A percentile compares a stretch with the other conserved stretches of the same genome.
Evolutionary conservation across 2,888 invertebrate genomes (phyloP).

Genomic region (Epinotia nisella): DNA sequence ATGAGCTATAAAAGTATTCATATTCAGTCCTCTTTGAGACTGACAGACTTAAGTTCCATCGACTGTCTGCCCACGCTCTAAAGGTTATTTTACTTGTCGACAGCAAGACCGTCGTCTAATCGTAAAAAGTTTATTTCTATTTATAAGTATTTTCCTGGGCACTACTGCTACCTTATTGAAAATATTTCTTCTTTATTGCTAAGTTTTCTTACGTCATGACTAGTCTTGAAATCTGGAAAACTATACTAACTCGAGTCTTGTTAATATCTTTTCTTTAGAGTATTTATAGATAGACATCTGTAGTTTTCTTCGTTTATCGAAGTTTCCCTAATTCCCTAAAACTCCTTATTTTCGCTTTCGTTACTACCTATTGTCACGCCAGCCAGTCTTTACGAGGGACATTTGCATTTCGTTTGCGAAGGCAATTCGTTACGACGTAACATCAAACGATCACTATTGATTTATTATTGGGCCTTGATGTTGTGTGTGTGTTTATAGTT

Average conservation of each 20-base stretch:
- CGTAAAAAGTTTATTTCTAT: background rate
- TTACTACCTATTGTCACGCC: constrained; percentile 18
- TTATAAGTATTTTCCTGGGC: background rate
- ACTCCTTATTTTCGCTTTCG: constrained; percentile 14
- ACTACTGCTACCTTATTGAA: background rate
- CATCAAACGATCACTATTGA: constrained; percentile 24
- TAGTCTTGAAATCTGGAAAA: background rate
- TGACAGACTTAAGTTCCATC: constrained; percentile 3
- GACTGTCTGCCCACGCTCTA: constrained; percentile 1
- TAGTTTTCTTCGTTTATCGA: background rate
- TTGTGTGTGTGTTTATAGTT: background rate
- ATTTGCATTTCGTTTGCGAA: constrained; percentile 24
- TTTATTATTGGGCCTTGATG: constrained; percentile 21
- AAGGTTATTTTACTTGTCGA: constrained; percentile 2
- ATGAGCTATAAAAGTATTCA: constrained; percentile 1
- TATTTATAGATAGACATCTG: background rate
- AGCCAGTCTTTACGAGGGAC: background rate
- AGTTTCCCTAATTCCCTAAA: constrained; percentile 1
- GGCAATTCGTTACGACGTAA: constrained; percentile 1
- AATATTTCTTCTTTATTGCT: background rate
- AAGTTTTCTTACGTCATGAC: background rate
- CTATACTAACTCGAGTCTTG: background rate
- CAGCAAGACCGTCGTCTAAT: background rate
- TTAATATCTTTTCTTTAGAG: background rate
- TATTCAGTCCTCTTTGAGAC: constrained; percentile 6